Percentiles rank a stretch among this genome's conserved stretches.
These are phyloP conservation scores for Melanotaenia parkinsoni DNA, from an alignment of 2,797 vertebrate genomes.

Conservation along the genomic window DNA sequence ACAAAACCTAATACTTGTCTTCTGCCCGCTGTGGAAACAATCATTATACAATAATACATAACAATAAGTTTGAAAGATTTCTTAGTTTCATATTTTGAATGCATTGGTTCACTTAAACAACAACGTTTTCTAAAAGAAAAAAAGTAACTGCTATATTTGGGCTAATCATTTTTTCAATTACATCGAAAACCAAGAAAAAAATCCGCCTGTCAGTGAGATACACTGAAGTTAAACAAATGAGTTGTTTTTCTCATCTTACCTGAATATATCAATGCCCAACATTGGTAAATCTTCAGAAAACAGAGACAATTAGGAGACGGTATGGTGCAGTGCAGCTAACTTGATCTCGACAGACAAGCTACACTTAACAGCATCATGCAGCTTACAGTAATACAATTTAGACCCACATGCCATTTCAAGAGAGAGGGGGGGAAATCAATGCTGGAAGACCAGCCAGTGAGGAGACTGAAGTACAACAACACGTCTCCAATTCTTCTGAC, in stretches of 20 bases:
- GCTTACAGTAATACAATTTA: conserved; percentile 69
- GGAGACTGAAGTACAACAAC: conserved; percentile 22
- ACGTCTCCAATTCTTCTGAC: conserved; percentile 23
- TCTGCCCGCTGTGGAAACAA: too few relatives aligned
- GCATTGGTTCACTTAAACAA: too few relatives aligned
- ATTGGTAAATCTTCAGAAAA: conserved; percentile 11
- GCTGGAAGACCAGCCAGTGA: conserved; percentile 46
- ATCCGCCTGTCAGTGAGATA: not conserved
- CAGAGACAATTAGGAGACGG: conserved; percentile 19
- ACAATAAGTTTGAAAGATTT: too few relatives aligned
- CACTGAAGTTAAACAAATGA: not conserved
- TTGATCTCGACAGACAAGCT: conserved; percentile 45
- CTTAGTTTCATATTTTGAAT: too few relatives aligned
- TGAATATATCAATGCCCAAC: conserved; percentile 17
- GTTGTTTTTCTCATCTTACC: conserved; percentile 36
- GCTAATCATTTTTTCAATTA: too few relatives aligned
- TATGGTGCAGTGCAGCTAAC: conserved; percentile 31
- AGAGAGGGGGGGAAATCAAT: conserved; percentile 55
- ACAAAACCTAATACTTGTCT: too few relatives aligned
- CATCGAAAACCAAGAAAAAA: not conserved
- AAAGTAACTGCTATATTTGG: too few relatives aligned
- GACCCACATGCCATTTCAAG: conserved; percentile 62
- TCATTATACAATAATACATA: too few relatives aligned
- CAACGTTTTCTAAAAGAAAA: too few relatives aligned
- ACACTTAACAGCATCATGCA: conserved; percentile 59